A percentile compares a stretch with the other conserved stretches of the same genome.
Evolutionary conservation across 2,113 vertebrate species (phyloP).

Genomic region (Petaurus breviceps): DNA sequence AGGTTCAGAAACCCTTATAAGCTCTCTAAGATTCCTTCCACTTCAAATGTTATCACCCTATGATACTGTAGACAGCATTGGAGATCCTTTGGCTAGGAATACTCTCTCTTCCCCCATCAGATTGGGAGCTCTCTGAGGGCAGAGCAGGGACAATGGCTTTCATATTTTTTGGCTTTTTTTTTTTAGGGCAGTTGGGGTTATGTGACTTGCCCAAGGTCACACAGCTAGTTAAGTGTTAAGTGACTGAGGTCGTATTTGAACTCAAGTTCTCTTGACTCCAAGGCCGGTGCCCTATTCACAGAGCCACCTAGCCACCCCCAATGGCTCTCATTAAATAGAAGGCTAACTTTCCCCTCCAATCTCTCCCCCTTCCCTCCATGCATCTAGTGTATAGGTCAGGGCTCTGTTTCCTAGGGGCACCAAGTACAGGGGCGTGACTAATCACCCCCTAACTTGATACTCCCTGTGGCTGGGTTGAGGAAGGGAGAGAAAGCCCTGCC

Average conservation of each 20-base stretch:
- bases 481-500: constrained; percentile 30
- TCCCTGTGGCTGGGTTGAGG: constrained; percentile 10
- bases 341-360: background rate
- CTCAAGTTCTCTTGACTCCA: too few species aligned
- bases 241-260: too few species aligned
- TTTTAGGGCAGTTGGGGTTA: too few species aligned
- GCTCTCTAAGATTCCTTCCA: background rate
- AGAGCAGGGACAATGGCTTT: background rate
- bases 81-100: background rate
- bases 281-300: too few species aligned
- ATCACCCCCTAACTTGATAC: constrained; percentile 3
- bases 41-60: background rate
- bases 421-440: background rate
- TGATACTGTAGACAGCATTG: background rate
- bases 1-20: background rate
- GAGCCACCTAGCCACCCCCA: too few species aligned
- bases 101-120: background rate
- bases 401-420: background rate
- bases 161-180: background rate
- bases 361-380: background rate
- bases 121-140: background rate
- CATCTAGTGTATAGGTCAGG: background rate
- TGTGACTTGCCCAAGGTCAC: too few species aligned
- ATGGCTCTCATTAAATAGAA: background rate
- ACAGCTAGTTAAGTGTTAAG: too few species aligned